These are phyloP conservation scores for Chionis minor DNA, from an alignment of 2,113 vertebrate species.

Conservation along the genomic window DNA sequence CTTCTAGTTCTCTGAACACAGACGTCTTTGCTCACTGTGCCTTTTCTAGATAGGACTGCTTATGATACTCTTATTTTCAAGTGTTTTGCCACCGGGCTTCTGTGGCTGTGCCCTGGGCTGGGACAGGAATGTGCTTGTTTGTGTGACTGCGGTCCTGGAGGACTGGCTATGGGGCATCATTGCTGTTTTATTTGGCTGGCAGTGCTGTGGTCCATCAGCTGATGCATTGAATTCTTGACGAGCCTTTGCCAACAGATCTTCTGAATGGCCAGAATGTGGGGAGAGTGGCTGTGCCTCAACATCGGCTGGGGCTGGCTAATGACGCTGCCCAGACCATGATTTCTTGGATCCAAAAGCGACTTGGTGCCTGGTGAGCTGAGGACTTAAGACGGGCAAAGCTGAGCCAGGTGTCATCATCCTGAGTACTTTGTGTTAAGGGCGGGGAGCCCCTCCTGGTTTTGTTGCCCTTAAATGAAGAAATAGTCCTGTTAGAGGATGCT, in stretches of 20 bases:
- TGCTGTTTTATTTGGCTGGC: not conserved
- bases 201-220: not conserved
- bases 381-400: not conserved
- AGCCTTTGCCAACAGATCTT: not conserved
- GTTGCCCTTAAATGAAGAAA: not conserved
- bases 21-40: not conserved
- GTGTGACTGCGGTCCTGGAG: not conserved
- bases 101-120: not conserved
- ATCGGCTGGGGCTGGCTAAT: not conserved
- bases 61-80: not conserved
- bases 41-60: not conserved
- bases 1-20: not conserved
- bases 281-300: not conserved
- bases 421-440: not conserved
- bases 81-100: not conserved
- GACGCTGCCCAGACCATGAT: not conserved
- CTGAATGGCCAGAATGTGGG: not conserved
- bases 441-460: not conserved
- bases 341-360: not conserved
- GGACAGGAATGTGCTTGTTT: not conserved
- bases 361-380: not conserved
- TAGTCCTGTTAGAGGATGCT: not conserved
- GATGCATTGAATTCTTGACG: not conserved
- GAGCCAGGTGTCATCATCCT: not conserved
- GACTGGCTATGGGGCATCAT: not conserved